Evolutionary conservation across 1,140 invertebrate genomes (phyloP).

Genomic region (Drosophila willistoni): DNA sequence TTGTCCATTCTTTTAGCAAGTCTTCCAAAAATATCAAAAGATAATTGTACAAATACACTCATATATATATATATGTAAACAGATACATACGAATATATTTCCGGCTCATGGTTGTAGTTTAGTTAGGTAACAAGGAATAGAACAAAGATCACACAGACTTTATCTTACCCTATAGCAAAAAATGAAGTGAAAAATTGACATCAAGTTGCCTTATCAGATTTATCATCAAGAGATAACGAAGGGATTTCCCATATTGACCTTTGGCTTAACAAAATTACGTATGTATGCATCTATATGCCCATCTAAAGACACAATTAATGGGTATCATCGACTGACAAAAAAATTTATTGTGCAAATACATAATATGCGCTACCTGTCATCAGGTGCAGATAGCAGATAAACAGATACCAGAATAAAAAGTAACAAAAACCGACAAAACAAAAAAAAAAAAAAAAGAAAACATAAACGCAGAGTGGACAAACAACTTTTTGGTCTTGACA

Average conservation of each 20-base stretch:
- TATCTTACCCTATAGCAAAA: neutral
- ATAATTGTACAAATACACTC: slow-evolving; percentile 9
- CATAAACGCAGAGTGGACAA: slow-evolving; percentile 2
- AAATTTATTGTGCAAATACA: slow-evolving; percentile 43
- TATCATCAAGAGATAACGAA: too few species aligned
- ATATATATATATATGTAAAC: neutral
- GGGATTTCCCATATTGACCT: too few species aligned
- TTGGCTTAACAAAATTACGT: too few species aligned
- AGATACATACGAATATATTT: slow-evolving; percentile 4
- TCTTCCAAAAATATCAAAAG: slow-evolving; percentile 4
- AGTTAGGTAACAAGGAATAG: slow-evolving; percentile 2
- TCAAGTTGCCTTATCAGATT: too few species aligned
- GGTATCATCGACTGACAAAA: neutral
- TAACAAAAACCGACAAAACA: slow-evolving; percentile 29
- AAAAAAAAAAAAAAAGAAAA: neutral
- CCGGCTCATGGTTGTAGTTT: neutral
- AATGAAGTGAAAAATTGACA: too few species aligned
- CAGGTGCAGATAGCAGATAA: slow-evolving; percentile 35
- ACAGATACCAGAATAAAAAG: slow-evolving; percentile 35
- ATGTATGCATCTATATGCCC: neutral
- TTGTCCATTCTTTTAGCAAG: slow-evolving; percentile 46
- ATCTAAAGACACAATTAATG: too few species aligned
- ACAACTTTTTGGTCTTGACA: slow-evolving; percentile 2
- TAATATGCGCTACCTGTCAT: slow-evolving; percentile 23
- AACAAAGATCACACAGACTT: neutral